Evolutionary conservation across 2,113 vertebrate species (phyloP), one percentile per base, ranked within the genome.

Genomic region (Odocoileus hemionus): DNA sequence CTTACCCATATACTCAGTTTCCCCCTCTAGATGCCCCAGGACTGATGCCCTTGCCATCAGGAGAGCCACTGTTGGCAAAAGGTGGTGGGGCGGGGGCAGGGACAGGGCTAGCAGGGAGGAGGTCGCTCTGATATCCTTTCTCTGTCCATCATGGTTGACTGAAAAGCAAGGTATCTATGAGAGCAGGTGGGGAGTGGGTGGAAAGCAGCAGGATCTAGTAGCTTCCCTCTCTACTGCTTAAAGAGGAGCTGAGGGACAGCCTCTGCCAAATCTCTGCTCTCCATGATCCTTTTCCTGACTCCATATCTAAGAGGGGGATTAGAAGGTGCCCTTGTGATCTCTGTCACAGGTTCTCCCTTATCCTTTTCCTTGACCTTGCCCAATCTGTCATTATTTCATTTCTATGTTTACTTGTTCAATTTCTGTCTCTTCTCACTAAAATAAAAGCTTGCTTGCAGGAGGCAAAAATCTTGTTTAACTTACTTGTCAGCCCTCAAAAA

Each of bases 361-460:
- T 78, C 90, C 64, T 57, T 87, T 45, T 86, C 28, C 50, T 83
- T 95, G 61, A 80, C 58, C 36, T 39, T 74, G 76, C 60, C 84
- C 87, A 60, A 3, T 76, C 90, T 76, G 52, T 84, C 58, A 50
- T 87, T 89, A 45, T 94, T 90, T 95, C 85, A 80, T 84, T 86
- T 76, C 60, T 64, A 79, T 92, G 64, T 96, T 96, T 94, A 94
- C 45, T 55, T 95, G 67, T 57, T 96, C 91, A 78, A 76, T 94
- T 92, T 96, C 45, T 85, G 70, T 91, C 54, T 96, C 83, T 88
- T 90, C 50, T 25, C 50, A 86, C 92, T 64, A 92, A 88, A 97
- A 87, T 95, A 94, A 94, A 97, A 97, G 64, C 88, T 95, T 89
- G 64, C 86, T 95, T 86, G 10, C 78, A 57, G 90, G 89, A 89